phyloP scores from a whole-genome alignment of 2,888 invertebrate species.

The Gortyna flavago region DNA sequence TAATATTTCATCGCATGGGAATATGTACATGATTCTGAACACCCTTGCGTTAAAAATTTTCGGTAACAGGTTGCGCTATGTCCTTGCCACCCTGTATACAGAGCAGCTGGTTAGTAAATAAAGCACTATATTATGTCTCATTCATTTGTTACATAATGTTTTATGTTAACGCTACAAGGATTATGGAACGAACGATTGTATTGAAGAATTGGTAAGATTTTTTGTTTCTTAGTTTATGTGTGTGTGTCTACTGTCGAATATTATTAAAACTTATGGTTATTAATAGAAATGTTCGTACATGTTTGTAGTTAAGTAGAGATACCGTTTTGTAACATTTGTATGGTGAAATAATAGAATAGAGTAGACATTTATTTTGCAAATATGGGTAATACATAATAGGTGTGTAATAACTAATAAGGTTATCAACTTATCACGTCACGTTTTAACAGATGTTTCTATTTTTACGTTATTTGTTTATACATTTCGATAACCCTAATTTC shows the following conservation, averaged over 20 bases:
- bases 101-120: conserved; percentile 25
- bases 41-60: too few relatives aligned
- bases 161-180: conserved; percentile 80
- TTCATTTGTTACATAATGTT: conserved; percentile 40
- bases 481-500: neutral
- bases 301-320: neutral
- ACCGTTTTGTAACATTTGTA: conserved; percentile 12
- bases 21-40: too few relatives aligned
- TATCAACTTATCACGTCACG: too few relatives aligned
- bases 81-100: neutral
- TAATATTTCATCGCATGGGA: too few relatives aligned
- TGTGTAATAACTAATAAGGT: too few relatives aligned
- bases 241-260: neutral
- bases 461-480: neutral
- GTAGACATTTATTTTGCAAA: too few relatives aligned
- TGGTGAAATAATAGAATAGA: conserved; percentile 6
- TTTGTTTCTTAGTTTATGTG: conserved; percentile 12
- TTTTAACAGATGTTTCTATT: neutral
- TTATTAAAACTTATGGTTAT: neutral
- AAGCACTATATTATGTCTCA: conserved; percentile 4
- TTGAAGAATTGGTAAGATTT: conserved; percentile 84
- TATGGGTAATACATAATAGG: too few relatives aligned
- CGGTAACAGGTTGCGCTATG: neutral
- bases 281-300: neutral
- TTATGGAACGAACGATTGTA: conserved; percentile 78